Percentiles rank a stretch among this genome's conserved stretches.
These are phyloP conservation scores for Peromyscus aztecus DNA, from an alignment of 2,797 vertebrate species.

Conservation along the genomic window DNA sequence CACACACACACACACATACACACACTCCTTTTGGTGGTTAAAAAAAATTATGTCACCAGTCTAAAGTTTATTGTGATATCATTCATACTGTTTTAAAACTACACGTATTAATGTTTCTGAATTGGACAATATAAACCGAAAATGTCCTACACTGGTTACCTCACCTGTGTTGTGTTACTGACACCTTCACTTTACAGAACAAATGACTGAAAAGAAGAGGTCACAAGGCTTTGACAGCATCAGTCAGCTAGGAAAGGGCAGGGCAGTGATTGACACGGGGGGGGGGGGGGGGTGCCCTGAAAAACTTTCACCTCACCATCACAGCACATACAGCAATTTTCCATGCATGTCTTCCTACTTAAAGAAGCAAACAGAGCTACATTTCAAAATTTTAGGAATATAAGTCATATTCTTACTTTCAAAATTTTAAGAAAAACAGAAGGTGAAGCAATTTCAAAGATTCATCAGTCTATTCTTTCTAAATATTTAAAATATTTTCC, in stretches of 20 bases:
- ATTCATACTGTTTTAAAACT: neutral
- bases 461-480: neutral
- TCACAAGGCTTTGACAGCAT: neutral
- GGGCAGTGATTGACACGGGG: neutral
- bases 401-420: neutral
- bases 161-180: neutral
- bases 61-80: neutral
- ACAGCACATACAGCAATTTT: neutral
- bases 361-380: neutral
- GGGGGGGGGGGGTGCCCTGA: no score
- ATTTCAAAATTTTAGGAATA: neutral
- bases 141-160: neutral
- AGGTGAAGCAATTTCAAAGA: neutral
- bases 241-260: neutral
- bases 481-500: neutral
- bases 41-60: neutral
- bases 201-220: neutral
- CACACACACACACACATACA: neutral
- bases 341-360: neutral
- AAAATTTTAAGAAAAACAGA: slow-evolving; percentile 1
- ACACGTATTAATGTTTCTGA: neutral
- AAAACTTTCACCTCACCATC: neutral
- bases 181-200: neutral
- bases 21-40: neutral
- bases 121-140: neutral